Conservation (phyloP, 2,888 invertebrate genomes). For the Drosophila fulvimacula region DNA sequence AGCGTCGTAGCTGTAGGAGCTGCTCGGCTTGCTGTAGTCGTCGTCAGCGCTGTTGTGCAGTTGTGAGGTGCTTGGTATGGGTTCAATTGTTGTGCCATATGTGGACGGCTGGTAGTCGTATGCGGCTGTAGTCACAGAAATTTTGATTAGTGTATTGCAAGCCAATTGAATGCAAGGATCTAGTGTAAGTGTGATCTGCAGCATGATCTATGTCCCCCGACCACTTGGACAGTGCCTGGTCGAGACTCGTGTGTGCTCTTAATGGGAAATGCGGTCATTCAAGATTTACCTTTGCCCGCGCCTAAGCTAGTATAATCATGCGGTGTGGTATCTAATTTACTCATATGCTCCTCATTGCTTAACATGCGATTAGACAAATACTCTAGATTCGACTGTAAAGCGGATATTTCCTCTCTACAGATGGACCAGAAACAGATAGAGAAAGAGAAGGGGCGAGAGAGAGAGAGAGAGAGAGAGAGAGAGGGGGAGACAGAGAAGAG, state of each 20-base stretch:
- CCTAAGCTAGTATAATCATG: slow-evolving; percentile 82
- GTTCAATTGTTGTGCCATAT: slow-evolving; percentile 82
- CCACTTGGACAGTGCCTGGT: not conserved
- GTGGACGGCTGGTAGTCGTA: slow-evolving; percentile 84
- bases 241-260: slow-evolving; percentile 14
- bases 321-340: slow-evolving; percentile 82
- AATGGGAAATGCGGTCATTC: not conserved
- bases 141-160: slow-evolving; percentile 66
- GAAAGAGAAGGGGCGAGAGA: slow-evolving; percentile 17
- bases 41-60: slow-evolving; percentile 66
- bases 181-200: slow-evolving; percentile 10
- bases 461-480: slow-evolving; percentile 31
- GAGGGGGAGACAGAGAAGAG: slow-evolving; percentile 34
- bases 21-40: slow-evolving; percentile 66
- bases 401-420: slow-evolving; percentile 84
- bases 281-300: slow-evolving; percentile 82
- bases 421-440: slow-evolving; percentile 24
- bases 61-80: slow-evolving; percentile 73
- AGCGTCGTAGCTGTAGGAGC: slow-evolving; percentile 66
- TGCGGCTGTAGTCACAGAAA: slow-evolving; percentile 80
- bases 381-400: slow-evolving; percentile 85
- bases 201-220: not conserved
- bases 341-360: slow-evolving; percentile 84
- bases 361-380: slow-evolving; percentile 84
- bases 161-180: slow-evolving; percentile 55